phyloP scores from a whole-genome alignment of 2,797 vertebrate genomes.

The Melanogrammus aeglefinus region DNA sequence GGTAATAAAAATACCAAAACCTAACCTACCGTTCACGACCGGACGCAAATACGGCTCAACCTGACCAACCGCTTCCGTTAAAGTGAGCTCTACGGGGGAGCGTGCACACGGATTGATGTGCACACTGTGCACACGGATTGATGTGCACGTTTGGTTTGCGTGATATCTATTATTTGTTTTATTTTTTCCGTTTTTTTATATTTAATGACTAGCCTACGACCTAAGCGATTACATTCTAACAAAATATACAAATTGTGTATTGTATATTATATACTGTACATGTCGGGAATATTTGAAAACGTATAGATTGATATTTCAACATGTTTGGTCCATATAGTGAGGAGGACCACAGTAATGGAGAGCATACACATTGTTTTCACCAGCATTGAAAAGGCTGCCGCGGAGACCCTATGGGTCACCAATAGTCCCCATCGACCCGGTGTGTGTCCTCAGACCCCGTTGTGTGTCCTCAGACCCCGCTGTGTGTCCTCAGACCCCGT shows the following conservation, averaged over 20 bases:
- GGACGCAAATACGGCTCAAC: background rate
- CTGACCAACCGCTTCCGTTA: background rate
- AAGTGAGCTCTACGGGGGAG: background rate
- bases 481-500: too few species aligned
- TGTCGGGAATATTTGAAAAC: background rate
- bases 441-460: too few species aligned
- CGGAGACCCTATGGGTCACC: too few species aligned
- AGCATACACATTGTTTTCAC: background rate
- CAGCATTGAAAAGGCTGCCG: too few species aligned
- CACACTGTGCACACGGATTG: background rate
- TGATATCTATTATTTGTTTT: background rate
- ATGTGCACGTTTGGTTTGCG: background rate
- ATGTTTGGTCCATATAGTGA: too few species aligned
- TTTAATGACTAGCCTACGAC: background rate
- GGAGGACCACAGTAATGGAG: too few species aligned
- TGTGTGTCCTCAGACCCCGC: too few species aligned
- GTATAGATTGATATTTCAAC: background rate
- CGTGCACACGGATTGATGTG: too few species aligned
- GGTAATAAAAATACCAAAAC: background rate
- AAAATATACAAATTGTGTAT: background rate
- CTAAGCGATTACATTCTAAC: background rate
- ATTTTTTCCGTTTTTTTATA: too few species aligned
- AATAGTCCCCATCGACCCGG: too few species aligned
- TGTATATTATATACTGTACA: background rate
- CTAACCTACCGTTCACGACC: background rate